Percentiles rank a stretch among this genome's conserved stretches.
Conservation (phyloP, 2,797 vertebrate species). For the Sebastes alutus region DNA sequence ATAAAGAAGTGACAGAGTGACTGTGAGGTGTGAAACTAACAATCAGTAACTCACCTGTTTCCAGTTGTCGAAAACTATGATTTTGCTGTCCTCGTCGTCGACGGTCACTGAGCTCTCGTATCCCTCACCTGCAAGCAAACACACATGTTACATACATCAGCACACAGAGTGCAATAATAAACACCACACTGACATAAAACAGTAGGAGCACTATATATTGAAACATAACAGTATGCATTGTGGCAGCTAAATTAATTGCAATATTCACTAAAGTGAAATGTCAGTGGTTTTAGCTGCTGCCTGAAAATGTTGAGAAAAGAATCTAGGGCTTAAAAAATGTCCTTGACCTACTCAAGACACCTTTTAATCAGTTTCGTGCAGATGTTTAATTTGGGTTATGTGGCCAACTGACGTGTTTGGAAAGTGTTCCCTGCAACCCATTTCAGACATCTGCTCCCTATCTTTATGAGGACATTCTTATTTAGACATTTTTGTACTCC, state of each 20-base stretch:
- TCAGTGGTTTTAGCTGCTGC: neutral
- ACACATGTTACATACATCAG: neutral
- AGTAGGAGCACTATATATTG: too few species aligned
- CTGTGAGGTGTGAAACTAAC: neutral
- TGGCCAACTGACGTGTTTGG: neutral
- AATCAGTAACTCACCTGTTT: slow-evolving; percentile 85
- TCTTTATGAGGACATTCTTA: neutral
- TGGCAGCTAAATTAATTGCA: neutral
- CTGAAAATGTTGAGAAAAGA: neutral
- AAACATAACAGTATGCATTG: neutral
- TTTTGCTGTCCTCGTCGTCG: slow-evolving; percentile 90
- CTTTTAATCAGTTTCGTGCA: neutral
- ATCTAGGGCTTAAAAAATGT: slow-evolving; percentile 7
- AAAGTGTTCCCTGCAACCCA: neutral
- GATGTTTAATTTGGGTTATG: neutral
- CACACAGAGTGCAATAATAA: neutral
- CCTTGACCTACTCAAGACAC: slow-evolving; percentile 17
- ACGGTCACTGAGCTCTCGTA: slow-evolving; percentile 87
- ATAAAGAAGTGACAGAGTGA: neutral
- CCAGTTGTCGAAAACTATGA: slow-evolving; percentile 92
- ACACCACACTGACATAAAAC: neutral
- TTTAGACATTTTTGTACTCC: neutral
- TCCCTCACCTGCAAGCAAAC: slow-evolving; percentile 84
- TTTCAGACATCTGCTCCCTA: neutral
- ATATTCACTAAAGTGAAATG: neutral